Percentiles rank a stretch among this genome's conserved stretches.
Conservation (phyloP, 2,797 vertebrate species). For the Lepus oiostolus region DNA sequence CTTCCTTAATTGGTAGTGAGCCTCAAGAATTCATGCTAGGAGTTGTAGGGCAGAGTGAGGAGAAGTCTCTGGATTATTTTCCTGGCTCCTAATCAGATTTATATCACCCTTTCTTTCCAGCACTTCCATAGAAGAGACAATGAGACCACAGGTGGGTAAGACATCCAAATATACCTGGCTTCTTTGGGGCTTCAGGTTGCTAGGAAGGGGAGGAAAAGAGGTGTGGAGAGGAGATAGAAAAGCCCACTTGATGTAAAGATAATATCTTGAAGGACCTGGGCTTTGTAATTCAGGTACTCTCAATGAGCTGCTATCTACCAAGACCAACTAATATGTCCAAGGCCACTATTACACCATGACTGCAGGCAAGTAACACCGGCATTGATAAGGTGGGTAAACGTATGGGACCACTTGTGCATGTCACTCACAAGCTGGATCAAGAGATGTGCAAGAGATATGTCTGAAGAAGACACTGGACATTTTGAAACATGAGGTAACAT, state of each 20-base stretch:
- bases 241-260: not conserved
- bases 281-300: not conserved
- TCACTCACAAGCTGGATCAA: not conserved
- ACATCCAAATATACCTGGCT: not conserved
- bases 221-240: not conserved
- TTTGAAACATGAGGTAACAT: not conserved
- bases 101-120: conserved; percentile 66
- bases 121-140: conserved; percentile 33
- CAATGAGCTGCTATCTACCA: not conserved
- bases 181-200: not conserved
- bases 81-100: not conserved
- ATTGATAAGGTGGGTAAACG: not conserved
- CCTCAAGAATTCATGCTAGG: not conserved
- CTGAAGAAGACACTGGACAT: not conserved
- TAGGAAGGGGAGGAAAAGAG: not conserved
- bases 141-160: conserved; percentile 65
- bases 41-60: not conserved
- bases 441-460: not conserved
- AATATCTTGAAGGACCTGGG: not conserved
- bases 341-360: not conserved
- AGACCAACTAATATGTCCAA: not conserved
- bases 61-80: not conserved
- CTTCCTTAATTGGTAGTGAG: not conserved
- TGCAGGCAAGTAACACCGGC: not conserved
- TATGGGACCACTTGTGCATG: not conserved